These are phyloP conservation scores for Drosophila ochracea DNA, from an alignment of 2,888 invertebrate species.

Conservation along the genomic window DNA sequence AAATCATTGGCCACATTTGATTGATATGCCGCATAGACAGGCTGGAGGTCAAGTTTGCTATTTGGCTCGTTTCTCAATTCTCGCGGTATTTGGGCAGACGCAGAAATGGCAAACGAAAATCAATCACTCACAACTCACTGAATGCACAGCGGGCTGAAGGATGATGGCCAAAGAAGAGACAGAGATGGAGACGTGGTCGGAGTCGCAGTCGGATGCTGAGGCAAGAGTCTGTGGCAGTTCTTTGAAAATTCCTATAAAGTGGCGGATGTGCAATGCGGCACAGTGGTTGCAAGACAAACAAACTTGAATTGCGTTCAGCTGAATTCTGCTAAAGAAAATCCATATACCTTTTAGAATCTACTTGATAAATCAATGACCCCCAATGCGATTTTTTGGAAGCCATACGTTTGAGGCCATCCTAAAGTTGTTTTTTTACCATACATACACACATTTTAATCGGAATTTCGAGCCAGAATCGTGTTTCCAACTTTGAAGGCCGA, in stretches of 20 bases:
- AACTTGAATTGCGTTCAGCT: neutral
- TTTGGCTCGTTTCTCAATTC: conserved; percentile 22
- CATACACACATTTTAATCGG: neutral
- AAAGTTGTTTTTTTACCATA: neutral
- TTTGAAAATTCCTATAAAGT: conserved; percentile 4
- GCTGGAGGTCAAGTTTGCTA: conserved; percentile 70
- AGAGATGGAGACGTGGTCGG: neutral
- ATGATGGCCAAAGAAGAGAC: conserved; percentile 10
- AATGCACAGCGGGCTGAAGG: conserved; percentile 23
- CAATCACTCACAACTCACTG: conserved; percentile 71
- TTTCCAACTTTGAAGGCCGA: neutral
- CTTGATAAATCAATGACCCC: neutral
- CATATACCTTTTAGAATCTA: neutral
- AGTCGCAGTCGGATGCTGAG: neutral
- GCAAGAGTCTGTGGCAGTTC: neutral
- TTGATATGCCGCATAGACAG: conserved; percentile 74
- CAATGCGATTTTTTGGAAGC: neutral
- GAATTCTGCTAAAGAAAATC: neutral
- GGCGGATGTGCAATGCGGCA: conserved; percentile 25
- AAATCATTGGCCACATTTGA: conserved; percentile 70
- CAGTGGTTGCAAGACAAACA: conserved; percentile 28
- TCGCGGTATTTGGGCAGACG: conserved; percentile 34
- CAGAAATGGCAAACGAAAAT: conserved; percentile 50
- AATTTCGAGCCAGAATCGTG: neutral
- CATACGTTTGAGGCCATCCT: neutral